Evolutionary conservation across 1,140 invertebrate species (phyloP).

Genomic region (Drosophila lacertosa): DNA sequence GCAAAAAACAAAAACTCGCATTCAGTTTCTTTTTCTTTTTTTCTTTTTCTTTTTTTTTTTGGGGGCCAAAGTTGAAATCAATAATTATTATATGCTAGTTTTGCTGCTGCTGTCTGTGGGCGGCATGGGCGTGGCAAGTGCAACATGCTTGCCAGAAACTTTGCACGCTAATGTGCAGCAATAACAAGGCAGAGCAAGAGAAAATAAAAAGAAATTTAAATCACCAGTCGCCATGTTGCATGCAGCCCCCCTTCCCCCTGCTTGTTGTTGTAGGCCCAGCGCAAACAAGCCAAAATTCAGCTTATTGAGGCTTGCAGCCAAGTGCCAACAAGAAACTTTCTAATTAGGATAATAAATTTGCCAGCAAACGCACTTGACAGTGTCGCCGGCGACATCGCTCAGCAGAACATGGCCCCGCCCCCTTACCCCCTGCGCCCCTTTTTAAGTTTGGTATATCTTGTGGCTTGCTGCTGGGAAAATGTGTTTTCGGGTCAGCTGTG

Average conservation of each 20-base stretch:
- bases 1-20: conserved; percentile 2
- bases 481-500: conserved; percentile 81
- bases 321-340: conserved; percentile 81
- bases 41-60: conserved; percentile 10
- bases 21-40: conserved; percentile 3
- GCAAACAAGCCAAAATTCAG: conserved; percentile 15
- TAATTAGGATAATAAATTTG: conserved; percentile 84
- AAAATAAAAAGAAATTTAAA: conserved; percentile 50
- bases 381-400: conserved; percentile 61
- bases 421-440: background rate
- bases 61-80: conserved; percentile 69
- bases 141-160: conserved; percentile 75
- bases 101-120: conserved; percentile 28
- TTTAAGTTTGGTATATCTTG: conserved; percentile 70
- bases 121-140: conserved; percentile 32
- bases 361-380: conserved; percentile 71
- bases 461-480: conserved; percentile 59
- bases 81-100: conserved; percentile 74
- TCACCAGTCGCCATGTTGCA: conserved; percentile 69
- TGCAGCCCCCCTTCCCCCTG: conserved; percentile 8
- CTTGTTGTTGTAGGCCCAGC: conserved; percentile 22
- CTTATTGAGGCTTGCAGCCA: conserved; percentile 41
- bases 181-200: conserved; percentile 43
- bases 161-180: conserved; percentile 74
- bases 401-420: conserved; percentile 23